phyloP scores from a whole-genome alignment of 2,888 invertebrate genomes.

The Scaptomyza cyrtandrae region DNA sequence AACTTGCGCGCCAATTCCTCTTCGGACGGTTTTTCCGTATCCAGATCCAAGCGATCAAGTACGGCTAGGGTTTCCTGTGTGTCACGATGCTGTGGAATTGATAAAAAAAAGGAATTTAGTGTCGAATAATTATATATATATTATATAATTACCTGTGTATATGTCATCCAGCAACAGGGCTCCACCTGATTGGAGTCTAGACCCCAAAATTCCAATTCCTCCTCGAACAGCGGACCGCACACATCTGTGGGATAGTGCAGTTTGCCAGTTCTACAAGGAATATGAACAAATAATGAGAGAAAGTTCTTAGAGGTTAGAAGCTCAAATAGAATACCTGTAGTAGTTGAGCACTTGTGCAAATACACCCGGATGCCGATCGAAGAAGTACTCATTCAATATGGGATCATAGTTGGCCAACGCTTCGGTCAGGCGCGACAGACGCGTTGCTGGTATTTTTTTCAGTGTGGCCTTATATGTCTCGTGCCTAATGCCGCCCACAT shows the following conservation, averaged over 20 bases:
- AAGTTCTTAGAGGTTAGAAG: no score
- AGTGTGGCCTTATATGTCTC: conserved; percentile 98
- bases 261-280: conserved; percentile 92
- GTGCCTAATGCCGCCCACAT: conserved; percentile 99
- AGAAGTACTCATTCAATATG: conserved; percentile 99
- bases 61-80: conserved; percentile 99
- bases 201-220: conserved; percentile 99
- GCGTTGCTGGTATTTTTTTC: conserved; percentile 98
- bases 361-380: conserved; percentile 98
- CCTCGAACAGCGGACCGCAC: conserved; percentile 99
- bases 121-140: background rate
- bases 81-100: conserved; percentile 90
- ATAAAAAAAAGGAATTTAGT: no score
- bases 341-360: conserved; percentile 99
- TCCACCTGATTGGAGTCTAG: conserved; percentile 99
- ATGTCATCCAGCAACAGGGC: conserved; percentile 99
- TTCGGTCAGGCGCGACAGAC: conserved; percentile 96
- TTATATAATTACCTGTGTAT: conserved; percentile 90
- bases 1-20: conserved; percentile 99
- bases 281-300: no score
- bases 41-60: conserved; percentile 97
- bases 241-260: conserved; percentile 99
- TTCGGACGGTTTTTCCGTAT: conserved; percentile 98
- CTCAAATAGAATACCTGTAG: conserved; percentile 87
- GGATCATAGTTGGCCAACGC: conserved; percentile 99